Evolutionary conservation across 1,140 invertebrate genomes (phyloP).

Genomic region (Popillia japonica): DNA sequence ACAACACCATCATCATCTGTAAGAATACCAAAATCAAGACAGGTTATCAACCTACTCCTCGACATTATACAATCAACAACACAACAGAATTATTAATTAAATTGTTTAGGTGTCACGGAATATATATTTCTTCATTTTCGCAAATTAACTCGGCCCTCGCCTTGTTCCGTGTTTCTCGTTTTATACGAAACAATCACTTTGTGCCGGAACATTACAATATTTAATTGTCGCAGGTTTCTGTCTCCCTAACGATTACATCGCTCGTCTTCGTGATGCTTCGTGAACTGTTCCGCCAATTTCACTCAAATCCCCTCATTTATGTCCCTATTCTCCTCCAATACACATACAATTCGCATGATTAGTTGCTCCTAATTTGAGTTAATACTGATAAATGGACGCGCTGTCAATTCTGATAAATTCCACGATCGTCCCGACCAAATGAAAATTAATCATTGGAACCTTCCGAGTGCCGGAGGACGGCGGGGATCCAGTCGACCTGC

Average conservation of each 20-base stretch:
- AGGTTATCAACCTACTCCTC: too few relatives aligned
- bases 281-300: neutral
- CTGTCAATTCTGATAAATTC: constrained; percentile 11
- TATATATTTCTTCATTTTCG: too few relatives aligned
- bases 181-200: neutral
- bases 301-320: neutral
- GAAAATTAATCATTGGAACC: constrained; percentile 14
- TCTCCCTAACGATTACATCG: neutral
- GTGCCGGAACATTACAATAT: neutral
- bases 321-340: neutral
- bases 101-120: too few relatives aligned
- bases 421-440: constrained; percentile 13
- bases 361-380: constrained; percentile 18
- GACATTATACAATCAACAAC: too few relatives aligned
- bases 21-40: too few relatives aligned
- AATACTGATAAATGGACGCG: constrained; percentile 18
- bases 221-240: neutral
- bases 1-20: too few relatives aligned
- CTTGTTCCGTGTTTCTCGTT: neutral
- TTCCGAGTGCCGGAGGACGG: neutral
- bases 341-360: constrained; percentile 14
- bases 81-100: too few relatives aligned
- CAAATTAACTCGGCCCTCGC: neutral
- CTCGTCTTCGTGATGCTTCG: neutral
- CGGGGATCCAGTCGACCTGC: neutral